Evolutionary conservation across 2,888 invertebrate genomes (phyloP), one percentile per base, ranked within the genome.

Genomic region (Orthosia cruda): DNA sequence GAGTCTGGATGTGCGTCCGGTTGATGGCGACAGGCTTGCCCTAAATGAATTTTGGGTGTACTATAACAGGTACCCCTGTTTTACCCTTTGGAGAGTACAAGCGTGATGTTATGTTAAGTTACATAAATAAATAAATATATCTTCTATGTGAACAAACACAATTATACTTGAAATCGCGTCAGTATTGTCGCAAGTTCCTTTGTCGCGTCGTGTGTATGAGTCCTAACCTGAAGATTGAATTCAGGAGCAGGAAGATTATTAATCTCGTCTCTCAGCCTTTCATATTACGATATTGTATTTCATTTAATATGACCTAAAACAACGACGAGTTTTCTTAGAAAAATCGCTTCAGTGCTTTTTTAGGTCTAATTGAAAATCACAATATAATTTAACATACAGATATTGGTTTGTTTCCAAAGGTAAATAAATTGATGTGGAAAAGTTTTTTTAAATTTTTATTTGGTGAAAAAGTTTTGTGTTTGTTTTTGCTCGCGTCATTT

Each of bases 201-300:
- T 52, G 58, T 73, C 50, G 65, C 45, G 13, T 66, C 4, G 57
- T 81, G 55, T 81, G 72, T 23, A 55, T 12, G 0, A 16, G n/a
- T n/a, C 85, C 65, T 84, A 50, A 78, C 49, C 32, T 20, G 12
- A 61, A 82, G 71, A 85, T 87, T 84, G 84, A 85, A 84, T 84
- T 76, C 76, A 72, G 75, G 64, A 76, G 77, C 69, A 65, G 65
- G 72, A 54, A 84, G 68, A 84, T 85, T 84, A 84, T 76, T 86
- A 85, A 85, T 84, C 65, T 84, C 78, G 67, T 61, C 58, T 40
- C 65, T 63, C 81, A 68, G 67, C 59, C 62, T 84, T 57, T 77
- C 40, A 71, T 80, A 74, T 77, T 50, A 68, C 80, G 65, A 73
- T 79, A 75, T 77, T 84, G 78, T 81, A 49, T 84, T 74, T 58